Base-by-base conservation (phyloP, 2,797 vertebrate species). In the Heterohyrax brucei region DNA sequence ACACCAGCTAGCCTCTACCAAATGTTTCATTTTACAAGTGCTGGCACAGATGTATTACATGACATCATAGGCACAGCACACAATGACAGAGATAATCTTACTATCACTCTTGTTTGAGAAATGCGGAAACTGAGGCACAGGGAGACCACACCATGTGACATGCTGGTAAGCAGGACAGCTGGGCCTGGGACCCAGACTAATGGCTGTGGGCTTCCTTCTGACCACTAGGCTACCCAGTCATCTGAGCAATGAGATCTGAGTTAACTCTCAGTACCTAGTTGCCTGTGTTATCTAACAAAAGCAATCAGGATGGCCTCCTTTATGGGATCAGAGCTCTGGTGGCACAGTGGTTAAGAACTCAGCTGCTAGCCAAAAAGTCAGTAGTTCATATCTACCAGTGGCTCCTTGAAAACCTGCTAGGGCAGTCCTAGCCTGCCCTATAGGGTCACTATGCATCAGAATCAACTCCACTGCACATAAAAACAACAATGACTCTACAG, bases 21-120 rank as follows among this genome's bases (percentile, higher is more conserved):
- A 7, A 59, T 3, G 14, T 53, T 77, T 33, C 16, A 19, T 24
- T 10, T 50, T 44, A 14, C 64, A 14, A 44, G 82, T 14, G 46
- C 56, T 3, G 14, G 33, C 7, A 1, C 5, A 0, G 1, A 0
- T 64, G 24, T 70, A 21, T 12, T 46, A 62, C 64, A 53, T 0
- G 2, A 6, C 7, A 14, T n/a, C 19, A 72, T 26, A 22, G 4
- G 1, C 19, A 13, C 4, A 62, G 62, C 3, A 26, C 16, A 0
- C 5, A 0, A 70, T 1, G 19, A 16, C 3, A 30, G 3, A 6
- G 64, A 28, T 5, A 1, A 24, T 33, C 7, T 1, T 19, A 5
- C 5, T 1, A 4, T 7, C 53, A 1, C 7, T 22, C 33, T 44
- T 21, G 0, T 10, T 62, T 10, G 24, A 4, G 10, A 59, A 28